A percentile compares a stretch with the other conserved stretches of the same genome.
These are phyloP conservation scores for Lateolabrax maculatus DNA, from an alignment of 2,797 vertebrate species.

Conservation along the genomic window DNA sequence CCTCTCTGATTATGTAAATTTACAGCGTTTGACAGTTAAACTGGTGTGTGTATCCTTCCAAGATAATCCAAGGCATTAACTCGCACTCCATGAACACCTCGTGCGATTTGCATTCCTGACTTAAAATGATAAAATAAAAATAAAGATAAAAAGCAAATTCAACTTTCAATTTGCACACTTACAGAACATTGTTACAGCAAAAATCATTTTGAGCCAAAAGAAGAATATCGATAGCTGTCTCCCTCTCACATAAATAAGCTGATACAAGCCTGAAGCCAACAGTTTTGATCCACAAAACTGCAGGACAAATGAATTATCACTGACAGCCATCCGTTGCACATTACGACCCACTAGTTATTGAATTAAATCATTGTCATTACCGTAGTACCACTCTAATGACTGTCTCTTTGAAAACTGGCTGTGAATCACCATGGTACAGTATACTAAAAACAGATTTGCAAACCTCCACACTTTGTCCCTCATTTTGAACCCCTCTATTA, in stretches of 20 bases:
- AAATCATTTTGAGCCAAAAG: slow-evolving; percentile 27
- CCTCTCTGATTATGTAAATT: neutral
- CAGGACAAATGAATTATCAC: slow-evolving; percentile 66
- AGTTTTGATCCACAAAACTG: slow-evolving; percentile 46
- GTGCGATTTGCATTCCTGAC: slow-evolving; percentile 14
- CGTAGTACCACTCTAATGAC: slow-evolving; percentile 36
- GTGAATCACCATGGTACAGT: slow-evolving; percentile 2
- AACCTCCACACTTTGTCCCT: too few relatives aligned
- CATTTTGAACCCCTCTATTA: neutral
- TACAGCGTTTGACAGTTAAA: slow-evolving; percentile 5
- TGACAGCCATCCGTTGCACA: slow-evolving; percentile 66
- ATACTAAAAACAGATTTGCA: neutral
- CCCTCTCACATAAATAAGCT: slow-evolving; percentile 48
- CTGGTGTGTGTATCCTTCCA: neutral
- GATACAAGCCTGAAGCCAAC: slow-evolving; percentile 48
- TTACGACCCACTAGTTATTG: slow-evolving; percentile 57
- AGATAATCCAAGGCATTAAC: slow-evolving; percentile 20
- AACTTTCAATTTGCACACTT: slow-evolving; percentile 13
- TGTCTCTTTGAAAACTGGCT: slow-evolving; percentile 35
- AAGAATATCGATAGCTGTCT: slow-evolving; percentile 54
- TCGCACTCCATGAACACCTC: neutral
- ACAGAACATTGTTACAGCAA: neutral
- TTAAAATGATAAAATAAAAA: slow-evolving; percentile 12
- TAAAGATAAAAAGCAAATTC: slow-evolving; percentile 9
- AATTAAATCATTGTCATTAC: slow-evolving; percentile 65